phyloP scores from a whole-genome alignment of 2,888 invertebrate genomes.

The Caenorhabditis angaria region DNA sequence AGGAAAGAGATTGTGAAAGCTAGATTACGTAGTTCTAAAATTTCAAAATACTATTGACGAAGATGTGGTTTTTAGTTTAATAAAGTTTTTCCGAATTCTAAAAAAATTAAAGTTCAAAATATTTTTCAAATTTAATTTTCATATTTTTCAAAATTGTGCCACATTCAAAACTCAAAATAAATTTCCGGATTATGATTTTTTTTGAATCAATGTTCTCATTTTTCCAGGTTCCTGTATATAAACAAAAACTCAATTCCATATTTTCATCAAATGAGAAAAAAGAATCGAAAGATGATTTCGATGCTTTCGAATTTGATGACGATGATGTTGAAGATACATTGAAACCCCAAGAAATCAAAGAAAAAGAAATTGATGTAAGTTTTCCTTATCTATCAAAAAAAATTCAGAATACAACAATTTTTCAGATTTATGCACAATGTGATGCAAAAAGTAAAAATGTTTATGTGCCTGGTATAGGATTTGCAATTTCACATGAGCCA shows the following conservation, averaged over 20 bases:
- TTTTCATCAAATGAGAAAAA: neutral
- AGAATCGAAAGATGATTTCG: slow-evolving; percentile 23
- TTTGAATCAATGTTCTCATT: neutral
- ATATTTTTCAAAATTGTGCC: no score
- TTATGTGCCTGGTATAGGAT: slow-evolving; percentile 51
- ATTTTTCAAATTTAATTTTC: no score
- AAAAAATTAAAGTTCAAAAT: no score
- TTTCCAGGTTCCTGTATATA: slow-evolving; percentile 56
- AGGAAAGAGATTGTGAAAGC: no score
- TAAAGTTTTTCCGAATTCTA: no score
- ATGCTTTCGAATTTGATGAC: slow-evolving; percentile 53
- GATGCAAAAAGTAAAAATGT: slow-evolving; percentile 39
- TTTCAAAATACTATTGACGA: no score
- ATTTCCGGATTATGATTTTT: neutral
- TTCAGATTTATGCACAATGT: slow-evolving; percentile 4
- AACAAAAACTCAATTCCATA: slow-evolving; percentile 37
- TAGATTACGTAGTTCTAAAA: no score
- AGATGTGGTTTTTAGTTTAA: no score
- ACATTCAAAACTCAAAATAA: no score
- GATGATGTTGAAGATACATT: slow-evolving; percentile 38
- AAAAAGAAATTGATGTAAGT: slow-evolving; percentile 10
- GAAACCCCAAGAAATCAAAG: neutral
- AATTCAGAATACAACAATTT: no score
- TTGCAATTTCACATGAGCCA: slow-evolving; percentile 34
- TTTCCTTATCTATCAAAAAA: neutral